Evolutionary conservation across 2,888 invertebrate species (phyloP).

Genomic region (Trachelus iudaicus): DNA sequence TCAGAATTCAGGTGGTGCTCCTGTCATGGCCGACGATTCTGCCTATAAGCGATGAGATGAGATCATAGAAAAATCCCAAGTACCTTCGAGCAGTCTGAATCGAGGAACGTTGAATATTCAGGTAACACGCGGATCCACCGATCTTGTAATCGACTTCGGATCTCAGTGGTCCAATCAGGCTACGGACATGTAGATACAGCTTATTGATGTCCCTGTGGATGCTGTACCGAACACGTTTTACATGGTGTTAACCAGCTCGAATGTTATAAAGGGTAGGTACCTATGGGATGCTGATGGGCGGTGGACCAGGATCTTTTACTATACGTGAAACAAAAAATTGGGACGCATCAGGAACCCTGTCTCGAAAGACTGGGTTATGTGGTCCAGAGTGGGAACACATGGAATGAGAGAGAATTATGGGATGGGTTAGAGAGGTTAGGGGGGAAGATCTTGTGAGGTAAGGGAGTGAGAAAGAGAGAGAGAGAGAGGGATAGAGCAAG

Average conservation of each 20-base stretch:
- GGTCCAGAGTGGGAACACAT: neutral
- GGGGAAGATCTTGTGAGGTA: neutral
- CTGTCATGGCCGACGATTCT: neutral
- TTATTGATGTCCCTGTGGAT: neutral
- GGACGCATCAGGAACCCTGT: constrained; percentile 32
- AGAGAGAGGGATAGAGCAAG: constrained; percentile 31
- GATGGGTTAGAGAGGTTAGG: constrained; percentile 1
- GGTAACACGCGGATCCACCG: neutral
- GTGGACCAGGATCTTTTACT: constrained; percentile 29
- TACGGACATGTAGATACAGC: neutral
- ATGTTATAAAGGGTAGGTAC: constrained; percentile 27
- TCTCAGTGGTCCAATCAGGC: neutral
- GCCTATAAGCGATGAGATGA: neutral
- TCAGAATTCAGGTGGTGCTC: neutral
- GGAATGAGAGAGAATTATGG: neutral
- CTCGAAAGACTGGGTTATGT: neutral
- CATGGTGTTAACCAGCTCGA: constrained; percentile 50
- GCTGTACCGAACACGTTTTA: constrained; percentile 38
- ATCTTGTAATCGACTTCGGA: neutral
- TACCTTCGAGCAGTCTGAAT: neutral
- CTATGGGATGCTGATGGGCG: neutral
- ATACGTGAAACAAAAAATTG: constrained; percentile 39
- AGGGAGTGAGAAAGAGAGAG: neutral
- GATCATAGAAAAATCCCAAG: neutral
- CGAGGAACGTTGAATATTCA: neutral